phyloP scores from a whole-genome alignment of 2,113 vertebrate genomes.

The Spermophilus dauricus region DNA sequence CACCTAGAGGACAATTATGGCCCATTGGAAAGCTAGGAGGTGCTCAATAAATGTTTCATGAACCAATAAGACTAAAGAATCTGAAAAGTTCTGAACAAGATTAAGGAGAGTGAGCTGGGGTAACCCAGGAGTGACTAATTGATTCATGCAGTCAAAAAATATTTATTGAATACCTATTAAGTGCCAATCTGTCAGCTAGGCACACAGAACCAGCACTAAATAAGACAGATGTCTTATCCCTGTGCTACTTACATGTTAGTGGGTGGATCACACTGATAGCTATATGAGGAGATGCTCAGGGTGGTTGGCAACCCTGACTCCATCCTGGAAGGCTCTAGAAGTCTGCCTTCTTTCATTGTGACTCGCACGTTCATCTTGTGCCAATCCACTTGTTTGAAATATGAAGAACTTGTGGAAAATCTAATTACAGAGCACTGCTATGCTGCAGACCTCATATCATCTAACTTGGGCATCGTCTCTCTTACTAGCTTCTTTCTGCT shows the following conservation, averaged over 20 bases:
- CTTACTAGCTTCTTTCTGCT: neutral
- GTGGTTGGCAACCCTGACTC: neutral
- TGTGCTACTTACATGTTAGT: accelerated
- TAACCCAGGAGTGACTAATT: neutral
- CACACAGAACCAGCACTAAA: neutral
- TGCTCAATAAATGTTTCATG: neutral
- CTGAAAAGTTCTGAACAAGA: neutral
- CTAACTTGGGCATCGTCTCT: neutral
- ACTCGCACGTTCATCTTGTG: too few relatives aligned
- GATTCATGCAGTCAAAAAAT: neutral
- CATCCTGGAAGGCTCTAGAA: neutral
- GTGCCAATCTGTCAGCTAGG: neutral
- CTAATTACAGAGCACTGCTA: neutral
- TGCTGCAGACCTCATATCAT: neutral
- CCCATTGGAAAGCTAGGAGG: neutral
- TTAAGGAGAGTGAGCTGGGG: neutral
- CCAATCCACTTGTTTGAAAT: neutral
- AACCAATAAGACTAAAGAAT: constrained; percentile 5
- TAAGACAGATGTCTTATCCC: neutral
- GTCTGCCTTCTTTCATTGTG: neutral
- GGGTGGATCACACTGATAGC: too few relatives aligned
- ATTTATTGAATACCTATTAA: neutral
- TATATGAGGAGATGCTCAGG: neutral
- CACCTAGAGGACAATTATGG: neutral
- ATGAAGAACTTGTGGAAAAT: neutral